Percentiles rank a stretch among this genome's conserved stretches.
These are phyloP conservation scores for Myrmophylax atrothorax DNA, from an alignment of 2,113 vertebrate species.

Conservation along the genomic window DNA sequence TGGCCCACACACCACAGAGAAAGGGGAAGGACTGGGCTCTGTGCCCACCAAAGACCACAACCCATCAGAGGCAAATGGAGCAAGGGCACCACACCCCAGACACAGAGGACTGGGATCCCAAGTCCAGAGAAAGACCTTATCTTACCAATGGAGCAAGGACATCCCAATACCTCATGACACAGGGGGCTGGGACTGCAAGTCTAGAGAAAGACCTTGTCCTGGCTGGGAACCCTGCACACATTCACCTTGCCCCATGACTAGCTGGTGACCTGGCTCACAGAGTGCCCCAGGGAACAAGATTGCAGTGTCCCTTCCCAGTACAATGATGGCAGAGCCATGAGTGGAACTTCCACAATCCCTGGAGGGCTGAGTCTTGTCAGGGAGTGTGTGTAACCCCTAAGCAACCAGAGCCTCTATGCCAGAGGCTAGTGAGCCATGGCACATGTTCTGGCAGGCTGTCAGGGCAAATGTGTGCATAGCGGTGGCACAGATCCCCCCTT, in stretches of 20 bases:
- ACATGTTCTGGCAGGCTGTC: background rate
- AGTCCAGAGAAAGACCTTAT: background rate
- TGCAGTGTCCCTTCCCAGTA: background rate
- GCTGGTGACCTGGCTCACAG: background rate
- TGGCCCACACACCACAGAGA: rapidly evolving
- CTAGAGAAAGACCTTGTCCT: background rate
- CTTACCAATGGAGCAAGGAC: background rate
- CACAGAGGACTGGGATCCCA: rapidly evolving
- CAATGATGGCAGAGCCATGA: background rate
- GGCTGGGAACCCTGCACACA: background rate
- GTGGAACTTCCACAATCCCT: background rate
- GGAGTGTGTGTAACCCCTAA: background rate
- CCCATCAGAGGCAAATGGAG: rapidly evolving
- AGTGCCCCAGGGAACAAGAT: background rate
- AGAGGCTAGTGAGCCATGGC: rapidly evolving
- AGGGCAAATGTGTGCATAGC: background rate
- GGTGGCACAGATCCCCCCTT: background rate
- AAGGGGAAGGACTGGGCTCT: background rate
- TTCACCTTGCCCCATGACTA: background rate
- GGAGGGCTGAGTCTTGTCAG: background rate
- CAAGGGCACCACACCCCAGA: background rate
- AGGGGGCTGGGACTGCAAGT: rapidly evolving
- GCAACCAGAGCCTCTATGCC: background rate
- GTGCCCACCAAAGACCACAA: rapidly evolving
- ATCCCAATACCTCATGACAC: background rate